Evolutionary conservation across 2,797 vertebrate species (phyloP).

Genomic region (Rhodeus uyekii): DNA sequence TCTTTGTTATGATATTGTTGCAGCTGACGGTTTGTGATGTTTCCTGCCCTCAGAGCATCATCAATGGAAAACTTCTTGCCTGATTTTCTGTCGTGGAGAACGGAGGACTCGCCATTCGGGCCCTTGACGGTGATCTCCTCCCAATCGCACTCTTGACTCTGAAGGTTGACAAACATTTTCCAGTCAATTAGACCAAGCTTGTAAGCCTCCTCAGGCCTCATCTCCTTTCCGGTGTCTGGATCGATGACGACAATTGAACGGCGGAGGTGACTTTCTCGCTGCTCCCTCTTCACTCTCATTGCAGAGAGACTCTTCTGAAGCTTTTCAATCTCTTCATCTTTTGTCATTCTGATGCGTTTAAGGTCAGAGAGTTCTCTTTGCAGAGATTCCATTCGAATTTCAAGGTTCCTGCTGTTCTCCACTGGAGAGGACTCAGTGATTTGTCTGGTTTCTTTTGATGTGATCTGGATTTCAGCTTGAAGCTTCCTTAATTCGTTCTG

Average conservation of each 20-base stretch:
- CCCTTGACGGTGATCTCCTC: slow-evolving; percentile 94
- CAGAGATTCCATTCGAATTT: slow-evolving; percentile 84
- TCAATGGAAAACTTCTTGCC: slow-evolving; percentile 95
- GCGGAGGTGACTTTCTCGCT: slow-evolving; percentile 93
- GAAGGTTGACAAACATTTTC: slow-evolving; percentile 96
- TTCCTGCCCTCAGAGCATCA: slow-evolving; percentile 84
- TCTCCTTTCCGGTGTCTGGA: slow-evolving; percentile 92
- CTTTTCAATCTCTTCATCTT: slow-evolving; percentile 88
- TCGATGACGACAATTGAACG: slow-evolving; percentile 97
- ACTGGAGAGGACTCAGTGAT: slow-evolving; percentile 77
- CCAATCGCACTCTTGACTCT: slow-evolving; percentile 98
- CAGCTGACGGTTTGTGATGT: slow-evolving; percentile 84
- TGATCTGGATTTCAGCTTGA: slow-evolving; percentile 91
- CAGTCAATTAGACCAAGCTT: slow-evolving; percentile 92
- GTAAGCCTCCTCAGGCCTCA: slow-evolving; percentile 93
- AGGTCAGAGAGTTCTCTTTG: slow-evolving; percentile 89
- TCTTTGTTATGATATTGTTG: slow-evolving; percentile 93
- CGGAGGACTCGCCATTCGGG: slow-evolving; percentile 87
- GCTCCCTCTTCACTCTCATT: slow-evolving; percentile 88
- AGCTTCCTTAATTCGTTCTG: slow-evolving; percentile 88
- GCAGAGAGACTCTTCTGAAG: slow-evolving; percentile 87
- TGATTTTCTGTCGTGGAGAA: slow-evolving; percentile 94
- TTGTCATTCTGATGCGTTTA: slow-evolving; percentile 81
- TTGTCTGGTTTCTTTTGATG: slow-evolving; percentile 85
- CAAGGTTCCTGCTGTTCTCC: slow-evolving; percentile 81